Percentiles rank a stretch among this genome's conserved stretches.
Conservation (phyloP, 2,113 vertebrate genomes). For the Microtus montanus region DNA sequence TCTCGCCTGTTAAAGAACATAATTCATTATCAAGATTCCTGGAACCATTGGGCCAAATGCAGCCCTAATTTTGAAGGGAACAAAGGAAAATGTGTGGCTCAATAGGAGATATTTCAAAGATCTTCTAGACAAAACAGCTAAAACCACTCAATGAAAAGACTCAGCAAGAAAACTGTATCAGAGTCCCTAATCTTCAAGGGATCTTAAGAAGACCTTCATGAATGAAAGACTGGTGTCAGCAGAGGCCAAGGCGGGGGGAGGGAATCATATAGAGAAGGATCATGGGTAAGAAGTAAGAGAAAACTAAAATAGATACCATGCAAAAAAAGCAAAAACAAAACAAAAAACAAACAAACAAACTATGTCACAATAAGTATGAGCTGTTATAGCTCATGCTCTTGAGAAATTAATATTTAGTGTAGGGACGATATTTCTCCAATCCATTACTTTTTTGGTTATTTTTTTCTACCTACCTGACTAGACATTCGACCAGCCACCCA, state of each 20-base stretch:
- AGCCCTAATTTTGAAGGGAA: constrained; percentile 80
- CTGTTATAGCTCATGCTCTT: constrained; percentile 72
- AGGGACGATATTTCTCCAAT: constrained; percentile 63
- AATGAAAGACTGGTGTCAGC: constrained; percentile 76
- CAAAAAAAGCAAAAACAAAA: neutral
- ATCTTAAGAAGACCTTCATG: constrained; percentile 85
- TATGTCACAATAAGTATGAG: constrained; percentile 61
- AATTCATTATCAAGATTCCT: constrained; percentile 59
- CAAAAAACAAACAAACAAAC: constrained; percentile 13
- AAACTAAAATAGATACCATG: constrained; percentile 81
- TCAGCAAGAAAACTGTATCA: constrained; percentile 82
- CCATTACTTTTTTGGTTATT: constrained; percentile 37
- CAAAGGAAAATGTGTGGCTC: constrained; percentile 83
- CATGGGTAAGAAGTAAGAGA: constrained; percentile 72
- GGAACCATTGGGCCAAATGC: constrained; percentile 77
- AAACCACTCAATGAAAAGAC: constrained; percentile 83
- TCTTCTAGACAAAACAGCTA: constrained; percentile 81
- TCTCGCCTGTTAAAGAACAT: constrained; percentile 7
- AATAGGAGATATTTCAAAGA: constrained; percentile 85
- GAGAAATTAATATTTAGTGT: constrained; percentile 79
- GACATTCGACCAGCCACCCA: constrained; percentile 70
- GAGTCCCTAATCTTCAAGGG: constrained; percentile 83
- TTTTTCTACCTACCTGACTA: constrained; percentile 74
- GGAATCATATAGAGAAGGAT: constrained; percentile 80
- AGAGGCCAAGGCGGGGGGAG: constrained; percentile 79